phyloP scores from a whole-genome alignment of 1,140 invertebrate genomes.

The Ditylenchus dipsaci region DNA sequence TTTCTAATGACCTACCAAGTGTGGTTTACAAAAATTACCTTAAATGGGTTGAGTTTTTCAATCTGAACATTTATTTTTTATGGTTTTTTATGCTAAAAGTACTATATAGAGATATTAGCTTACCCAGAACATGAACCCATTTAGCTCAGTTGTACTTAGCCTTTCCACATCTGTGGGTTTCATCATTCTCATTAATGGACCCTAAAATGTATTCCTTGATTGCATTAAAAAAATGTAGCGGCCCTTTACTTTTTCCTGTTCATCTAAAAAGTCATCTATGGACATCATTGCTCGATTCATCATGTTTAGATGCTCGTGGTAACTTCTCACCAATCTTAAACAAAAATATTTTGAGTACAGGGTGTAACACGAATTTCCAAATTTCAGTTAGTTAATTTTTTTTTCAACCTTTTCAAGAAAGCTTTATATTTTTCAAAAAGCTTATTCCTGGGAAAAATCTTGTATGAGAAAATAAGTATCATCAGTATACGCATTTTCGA shows the following conservation, averaged over 20 bases:
- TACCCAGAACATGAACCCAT: constrained; percentile 22
- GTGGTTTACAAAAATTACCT: background rate
- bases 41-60: constrained; percentile 18
- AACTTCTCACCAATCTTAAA: background rate
- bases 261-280: constrained; percentile 13
- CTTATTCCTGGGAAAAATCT: too few relatives aligned
- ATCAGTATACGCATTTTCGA: too few relatives aligned
- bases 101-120: too few relatives aligned
- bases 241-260: background rate
- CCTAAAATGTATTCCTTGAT: constrained; percentile 6
- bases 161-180: constrained; percentile 16
- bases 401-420: too few relatives aligned
- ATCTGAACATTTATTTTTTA: background rate
- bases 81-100: too few relatives aligned
- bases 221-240: background rate
- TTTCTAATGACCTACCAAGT: too few relatives aligned
- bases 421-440: too few relatives aligned
- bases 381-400: too few relatives aligned
- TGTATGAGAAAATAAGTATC: too few relatives aligned
- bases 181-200: constrained; percentile 3
- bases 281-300: constrained; percentile 12
- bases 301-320: constrained; percentile 4
- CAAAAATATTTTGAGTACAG: background rate
- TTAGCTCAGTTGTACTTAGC: constrained; percentile 16
- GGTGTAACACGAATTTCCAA: too few relatives aligned